phyloP scores from a whole-genome alignment of 30 jellyfish, hydroid and myxozoan species.

The Clytia hemisphaerica region DNA sequence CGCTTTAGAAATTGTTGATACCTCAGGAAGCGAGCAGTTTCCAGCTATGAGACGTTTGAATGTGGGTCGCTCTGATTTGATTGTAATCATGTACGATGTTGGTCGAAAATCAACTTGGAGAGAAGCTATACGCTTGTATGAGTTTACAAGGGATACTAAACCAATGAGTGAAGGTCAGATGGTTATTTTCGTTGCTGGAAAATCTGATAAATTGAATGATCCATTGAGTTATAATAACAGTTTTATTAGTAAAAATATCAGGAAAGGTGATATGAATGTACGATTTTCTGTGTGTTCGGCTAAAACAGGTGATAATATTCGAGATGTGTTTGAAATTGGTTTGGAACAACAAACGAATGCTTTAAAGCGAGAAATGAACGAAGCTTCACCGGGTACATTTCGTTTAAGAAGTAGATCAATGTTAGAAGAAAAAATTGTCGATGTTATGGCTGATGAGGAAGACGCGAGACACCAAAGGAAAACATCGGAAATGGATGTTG shows the following conservation, averaged over 20 bases:
- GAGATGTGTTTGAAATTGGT: slow-evolving; percentile 4
- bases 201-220: not conserved
- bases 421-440: no score
- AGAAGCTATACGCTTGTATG: not conserved
- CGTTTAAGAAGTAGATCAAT: no score
- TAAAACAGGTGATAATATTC: not conserved
- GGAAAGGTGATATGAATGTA: not conserved
- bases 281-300: slow-evolving; percentile 7
- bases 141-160: no score
- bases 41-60: slow-evolving; percentile 16
- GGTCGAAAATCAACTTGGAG: not conserved
- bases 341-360: no score
- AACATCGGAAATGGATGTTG: no score
- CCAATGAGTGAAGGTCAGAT: not conserved
- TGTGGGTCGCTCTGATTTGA: not conserved
- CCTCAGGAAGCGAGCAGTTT: slow-evolving; percentile 12
- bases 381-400: no score
- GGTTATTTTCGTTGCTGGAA: slow-evolving; percentile 1
- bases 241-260: not conserved
- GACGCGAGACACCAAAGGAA: no score
- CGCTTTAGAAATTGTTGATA: not conserved
- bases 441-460: no score
- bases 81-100: not conserved
- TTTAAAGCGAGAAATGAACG: no score
- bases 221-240: not conserved